phyloP scores from a whole-genome alignment of 1,140 invertebrate genomes.

The Neotoxoptera formosana region DNA sequence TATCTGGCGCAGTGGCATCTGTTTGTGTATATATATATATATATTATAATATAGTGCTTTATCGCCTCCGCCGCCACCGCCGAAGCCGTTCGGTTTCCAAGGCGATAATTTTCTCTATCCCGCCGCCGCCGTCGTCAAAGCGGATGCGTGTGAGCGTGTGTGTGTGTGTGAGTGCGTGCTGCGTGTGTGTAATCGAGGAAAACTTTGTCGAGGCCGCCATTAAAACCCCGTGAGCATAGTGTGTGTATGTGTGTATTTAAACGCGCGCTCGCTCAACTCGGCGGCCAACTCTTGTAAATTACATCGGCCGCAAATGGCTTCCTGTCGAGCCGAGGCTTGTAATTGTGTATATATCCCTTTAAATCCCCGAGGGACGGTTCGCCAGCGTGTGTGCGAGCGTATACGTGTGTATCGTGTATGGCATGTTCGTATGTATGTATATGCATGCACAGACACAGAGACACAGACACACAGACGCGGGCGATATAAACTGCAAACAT shows the following conservation, averaged over 20 bases:
- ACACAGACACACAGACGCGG: background rate
- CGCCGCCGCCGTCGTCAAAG: background rate
- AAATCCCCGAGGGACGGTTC: conserved; percentile 47
- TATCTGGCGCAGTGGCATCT: conserved; percentile 19
- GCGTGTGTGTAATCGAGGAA: conserved; percentile 35
- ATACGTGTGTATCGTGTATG: background rate
- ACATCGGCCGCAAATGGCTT: conserved; percentile 57
- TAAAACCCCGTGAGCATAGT: conserved; percentile 31
- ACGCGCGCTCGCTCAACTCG: conserved; percentile 48
- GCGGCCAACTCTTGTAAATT: conserved; percentile 57
- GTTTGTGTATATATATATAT: conserved; percentile 1
- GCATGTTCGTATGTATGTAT: background rate
- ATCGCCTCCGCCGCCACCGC: background rate
- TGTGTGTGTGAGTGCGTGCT: too few species aligned
- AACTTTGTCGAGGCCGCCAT: conserved; percentile 57
- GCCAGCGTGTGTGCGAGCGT: background rate
- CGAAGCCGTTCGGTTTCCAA: conserved; percentile 50
- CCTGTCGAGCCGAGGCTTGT: conserved; percentile 55
- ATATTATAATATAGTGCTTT: conserved; percentile 16
- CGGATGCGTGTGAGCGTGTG: background rate
- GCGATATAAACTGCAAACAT: conserved; percentile 57
- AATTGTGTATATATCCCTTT: conserved; percentile 56
- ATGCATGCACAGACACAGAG: background rate
- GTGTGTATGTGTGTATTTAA: conserved; percentile 34
- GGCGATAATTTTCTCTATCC: conserved; percentile 37